Percentiles rank a stretch among this genome's conserved stretches.
Conservation (phyloP, 1,140 invertebrate genomes). For the Panulirus ornatus region DNA sequence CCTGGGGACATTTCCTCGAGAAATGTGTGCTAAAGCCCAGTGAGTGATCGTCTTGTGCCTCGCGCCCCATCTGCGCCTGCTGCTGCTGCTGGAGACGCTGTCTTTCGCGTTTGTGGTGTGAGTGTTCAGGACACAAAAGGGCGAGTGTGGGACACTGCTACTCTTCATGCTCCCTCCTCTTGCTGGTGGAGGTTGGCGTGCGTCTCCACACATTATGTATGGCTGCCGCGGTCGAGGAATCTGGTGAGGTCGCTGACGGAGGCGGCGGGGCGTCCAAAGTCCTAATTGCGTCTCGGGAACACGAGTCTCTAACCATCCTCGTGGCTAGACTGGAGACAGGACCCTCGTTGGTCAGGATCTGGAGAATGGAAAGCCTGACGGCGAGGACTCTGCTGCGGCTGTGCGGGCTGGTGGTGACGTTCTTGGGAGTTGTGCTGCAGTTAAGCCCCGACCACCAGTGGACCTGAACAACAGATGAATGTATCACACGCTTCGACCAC, state of each 20-base stretch:
- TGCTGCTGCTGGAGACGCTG: neutral
- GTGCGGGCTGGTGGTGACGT: neutral
- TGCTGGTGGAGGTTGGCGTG: neutral
- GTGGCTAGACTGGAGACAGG: neutral
- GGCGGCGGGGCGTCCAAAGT: neutral
- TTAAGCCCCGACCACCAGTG: neutral
- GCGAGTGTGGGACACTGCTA: neutral
- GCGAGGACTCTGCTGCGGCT: neutral
- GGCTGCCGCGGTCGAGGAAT: neutral
- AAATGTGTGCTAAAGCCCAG: no score
- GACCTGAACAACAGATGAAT: neutral
- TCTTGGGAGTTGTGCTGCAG: neutral
- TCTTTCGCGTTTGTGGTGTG: neutral
- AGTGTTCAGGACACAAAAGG: neutral
- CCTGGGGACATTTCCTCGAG: conserved; percentile 92
- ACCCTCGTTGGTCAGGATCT: neutral
- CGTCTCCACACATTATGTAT: neutral
- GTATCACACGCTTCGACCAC: neutral
- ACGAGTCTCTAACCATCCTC: neutral
- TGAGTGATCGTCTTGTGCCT: neutral
- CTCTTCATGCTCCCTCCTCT: neutral
- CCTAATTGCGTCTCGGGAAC: neutral
- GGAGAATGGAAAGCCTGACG: neutral
- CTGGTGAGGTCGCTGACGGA: neutral
- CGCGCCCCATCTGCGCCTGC: neutral